Conservation (phyloP, 2,113 vertebrate species). For the Acanthochromis polyacanthus region DNA sequence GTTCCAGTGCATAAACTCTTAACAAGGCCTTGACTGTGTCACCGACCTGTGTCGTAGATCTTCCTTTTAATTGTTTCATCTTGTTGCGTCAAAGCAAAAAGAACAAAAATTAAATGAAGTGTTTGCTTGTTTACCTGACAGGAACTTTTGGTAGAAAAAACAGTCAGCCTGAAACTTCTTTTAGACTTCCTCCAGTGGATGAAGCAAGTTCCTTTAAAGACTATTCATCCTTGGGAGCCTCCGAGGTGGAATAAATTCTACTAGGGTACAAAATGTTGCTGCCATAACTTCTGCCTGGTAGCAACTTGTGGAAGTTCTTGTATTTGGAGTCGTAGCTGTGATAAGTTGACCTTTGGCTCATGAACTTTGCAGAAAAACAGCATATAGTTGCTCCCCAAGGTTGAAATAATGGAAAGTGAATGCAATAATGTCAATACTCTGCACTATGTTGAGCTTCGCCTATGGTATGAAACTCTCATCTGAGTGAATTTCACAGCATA, state of each 20-base stretch:
- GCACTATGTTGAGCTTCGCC: neutral
- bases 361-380: neutral
- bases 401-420: too few relatives aligned
- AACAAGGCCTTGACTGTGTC: too few relatives aligned
- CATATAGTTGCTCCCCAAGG: neutral
- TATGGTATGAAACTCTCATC: neutral
- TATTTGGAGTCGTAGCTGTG: neutral
- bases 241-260: neutral
- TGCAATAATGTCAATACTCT: too few relatives aligned
- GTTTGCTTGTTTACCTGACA: too few relatives aligned
- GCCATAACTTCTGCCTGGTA: neutral
- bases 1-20: too few relatives aligned
- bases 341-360: conserved; percentile 9
- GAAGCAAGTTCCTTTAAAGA: neutral
- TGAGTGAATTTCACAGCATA: neutral
- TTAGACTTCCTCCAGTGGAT: neutral
- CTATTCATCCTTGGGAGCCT: neutral
- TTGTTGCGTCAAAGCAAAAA: too few relatives aligned
- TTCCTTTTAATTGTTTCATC: too few relatives aligned
- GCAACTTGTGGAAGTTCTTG: neutral
- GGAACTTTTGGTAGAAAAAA: neutral
- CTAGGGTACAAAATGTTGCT: neutral
- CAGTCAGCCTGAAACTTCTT: neutral
- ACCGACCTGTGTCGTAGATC: too few relatives aligned
- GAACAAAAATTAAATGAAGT: too few relatives aligned